A percentile compares a stretch with the other conserved stretches of the same genome.
Evolutionary conservation across 2,113 vertebrate genomes (phyloP).

Genomic region (Pampusana beccarii): DNA sequence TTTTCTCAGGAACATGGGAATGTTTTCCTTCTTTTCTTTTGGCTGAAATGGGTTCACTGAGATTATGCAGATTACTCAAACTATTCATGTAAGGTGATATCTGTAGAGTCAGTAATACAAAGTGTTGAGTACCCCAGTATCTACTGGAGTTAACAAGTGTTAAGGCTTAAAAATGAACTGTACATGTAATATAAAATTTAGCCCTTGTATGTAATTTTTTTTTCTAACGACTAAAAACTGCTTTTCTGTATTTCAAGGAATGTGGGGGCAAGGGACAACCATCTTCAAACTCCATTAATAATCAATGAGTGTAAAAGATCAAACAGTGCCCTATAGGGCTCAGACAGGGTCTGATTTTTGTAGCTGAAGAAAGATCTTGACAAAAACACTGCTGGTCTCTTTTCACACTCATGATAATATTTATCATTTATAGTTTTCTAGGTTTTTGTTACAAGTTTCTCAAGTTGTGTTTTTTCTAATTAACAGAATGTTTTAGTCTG

Average conservation of each 20-base stretch:
- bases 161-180: background rate
- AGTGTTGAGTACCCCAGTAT: background rate
- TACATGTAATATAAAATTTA: background rate
- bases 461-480: conserved; percentile 3
- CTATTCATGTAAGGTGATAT: background rate
- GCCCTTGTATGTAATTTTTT: background rate
- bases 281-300: background rate
- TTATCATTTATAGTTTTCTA: background rate
- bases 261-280: background rate
- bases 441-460: background rate
- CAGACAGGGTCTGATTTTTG: background rate
- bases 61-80: background rate
- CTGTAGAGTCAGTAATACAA: background rate
- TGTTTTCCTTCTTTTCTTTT: background rate
- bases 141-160: background rate
- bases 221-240: background rate
- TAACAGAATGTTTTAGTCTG: conserved; percentile 6
- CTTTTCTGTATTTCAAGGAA: background rate
- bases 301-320: background rate
- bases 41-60: background rate
- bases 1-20: background rate
- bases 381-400: background rate
- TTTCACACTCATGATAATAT: background rate
- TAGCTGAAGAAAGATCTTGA: background rate
- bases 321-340: background rate